Evolutionary conservation across 2,113 vertebrate genomes (phyloP), one percentile per base, ranked within the genome.

Genomic region (Gallinago jamesoni): DNA sequence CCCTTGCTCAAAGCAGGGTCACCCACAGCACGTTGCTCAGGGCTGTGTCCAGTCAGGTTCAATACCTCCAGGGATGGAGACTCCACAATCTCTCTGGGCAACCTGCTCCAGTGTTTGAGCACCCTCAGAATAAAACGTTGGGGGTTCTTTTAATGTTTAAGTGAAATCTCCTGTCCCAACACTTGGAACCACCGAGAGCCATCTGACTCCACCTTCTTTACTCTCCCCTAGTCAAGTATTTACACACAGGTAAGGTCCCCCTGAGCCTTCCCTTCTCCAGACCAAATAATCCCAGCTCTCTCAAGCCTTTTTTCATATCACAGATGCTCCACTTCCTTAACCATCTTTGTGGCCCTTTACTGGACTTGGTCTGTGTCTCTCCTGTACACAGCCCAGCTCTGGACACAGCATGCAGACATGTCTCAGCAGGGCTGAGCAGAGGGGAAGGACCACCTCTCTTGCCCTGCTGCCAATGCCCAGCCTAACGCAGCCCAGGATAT

Each of bases 151-250:
- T 47, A 47, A 45, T 50, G 48, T 66, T 66, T 55, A 33, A 77
- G 43, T 37, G 45, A 14, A 69, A 78, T 69, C 78, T 60, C 28
- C 22, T 60, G 8, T 79, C 33, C 35, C 2, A 7, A 22, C 11
- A 45, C 12, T 12, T 39, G 23, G 31, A 60, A 76, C 24, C 20
- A 57, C 55, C 23, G n/a, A 74, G 39, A 59, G 81, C 23, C 35
- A 37, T 6, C 31, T 30, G 21, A 3, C 22, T 55, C 39, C 50
- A 9, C 20, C 30, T 50, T 63, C 39, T 85, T 60, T 56, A 88
- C 16, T 3, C 10, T 16, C 7, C 6, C 3, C 4, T 1, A 17
- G 0, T 33, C 24, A 69, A 77, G 25, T 66, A 56, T 27, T 60
- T 43, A 84, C 48, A 39, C 3, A 35, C 4, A 3, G 16, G 14